Base-by-base conservation (phyloP, 2,888 invertebrate species). In the Apocheima hispidaria region DNA sequence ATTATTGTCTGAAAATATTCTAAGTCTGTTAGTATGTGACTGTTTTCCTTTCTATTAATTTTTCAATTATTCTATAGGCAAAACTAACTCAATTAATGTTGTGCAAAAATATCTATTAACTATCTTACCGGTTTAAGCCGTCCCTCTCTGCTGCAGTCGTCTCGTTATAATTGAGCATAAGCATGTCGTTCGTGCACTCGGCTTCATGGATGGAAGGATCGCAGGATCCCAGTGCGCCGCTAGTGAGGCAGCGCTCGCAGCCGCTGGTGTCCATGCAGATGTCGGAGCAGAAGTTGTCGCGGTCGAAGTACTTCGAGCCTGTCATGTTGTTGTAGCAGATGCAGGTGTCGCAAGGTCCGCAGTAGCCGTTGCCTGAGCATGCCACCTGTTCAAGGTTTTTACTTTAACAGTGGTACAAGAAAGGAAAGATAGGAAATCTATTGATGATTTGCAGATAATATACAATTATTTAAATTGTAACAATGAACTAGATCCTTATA, bases 281-380 rank as follows among this genome's bases (percentile, higher is more conserved):
- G 62, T 88, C 90, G 0, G 75, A 73, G 72, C 92, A 92, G 43
- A 73, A 77, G 49, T 82, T 71, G 0, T 77, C 67, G 5, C 59
- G 46, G 63, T 87, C 82, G 73, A 88, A 89, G 77, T 91, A 92
- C 59, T 84, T 84, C 3, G 84, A 87, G 21, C 90, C 90, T 2
- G 75, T 74, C 4, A 71, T 66, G 70, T 83, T 74, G 2, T 71
- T 69, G 73, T 72, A 78, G 68, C 92, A 92, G 16, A 78, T 70
- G 72, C 92, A 92, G 1, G 69, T 72, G 44, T 82, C 80, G 73
- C 87, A 88, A 0, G 50, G 40, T 1, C 76, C 78, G 67, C 90
- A 92, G 52, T 73, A 51, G 0, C 92, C 92, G 72, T 92, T 91
- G 41, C 86, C 86, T 2, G 81, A 82, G 58, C 92, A 92, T 40